Evolutionary conservation across 2,888 invertebrate species (phyloP), one percentile per base, ranked within the genome.

Genomic region (Eupithecia exiguata): DNA sequence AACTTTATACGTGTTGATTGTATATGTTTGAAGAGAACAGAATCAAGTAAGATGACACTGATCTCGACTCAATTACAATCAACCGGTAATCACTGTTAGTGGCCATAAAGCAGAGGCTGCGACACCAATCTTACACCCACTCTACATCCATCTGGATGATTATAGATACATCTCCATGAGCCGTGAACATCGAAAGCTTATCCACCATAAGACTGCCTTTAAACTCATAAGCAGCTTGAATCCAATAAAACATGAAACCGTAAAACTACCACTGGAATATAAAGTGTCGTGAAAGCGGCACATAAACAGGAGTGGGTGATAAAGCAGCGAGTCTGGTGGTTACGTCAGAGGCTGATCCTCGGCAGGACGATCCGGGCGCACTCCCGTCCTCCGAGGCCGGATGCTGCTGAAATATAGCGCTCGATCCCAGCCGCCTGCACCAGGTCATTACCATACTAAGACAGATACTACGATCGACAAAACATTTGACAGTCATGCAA

Each of bases 1-100:
- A 73, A 74, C 70, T 75, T 74, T 73, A 76, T 76, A 71, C 70
- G 61, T 68, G 68, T 72, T 36, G 66, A 66, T 46, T 69, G 35
- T 69, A 53, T n/a, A 49, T 62, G 25, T 49, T 40, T 10, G 38
- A 16, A 46, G 65, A 72, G 35, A 58, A 30, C n/a, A 12, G 58
- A 61, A 66, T 61, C 58, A 61, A 46, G 68, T 71, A 68, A 46
- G 46, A n/a, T 62, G 40, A 71, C 40, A 63, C 40, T 12, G 10
- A 58, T 25, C 58, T 58, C n/a, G 9, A 9, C 49, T 61, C 58
- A 61, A 61, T 25, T 25, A 14, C 14, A 25, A 61, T 30, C 58
- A 25, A 25, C 49, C 58, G 21, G 25, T 61, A 61, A 21, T 61
- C 58, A 61, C 25, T 61, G 49, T 49, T 46, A 46, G 46, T 18